Evolutionary conservation across 2,113 vertebrate species (phyloP), one percentile per base, ranked within the genome.

Genomic region (Aix galericulata): DNA sequence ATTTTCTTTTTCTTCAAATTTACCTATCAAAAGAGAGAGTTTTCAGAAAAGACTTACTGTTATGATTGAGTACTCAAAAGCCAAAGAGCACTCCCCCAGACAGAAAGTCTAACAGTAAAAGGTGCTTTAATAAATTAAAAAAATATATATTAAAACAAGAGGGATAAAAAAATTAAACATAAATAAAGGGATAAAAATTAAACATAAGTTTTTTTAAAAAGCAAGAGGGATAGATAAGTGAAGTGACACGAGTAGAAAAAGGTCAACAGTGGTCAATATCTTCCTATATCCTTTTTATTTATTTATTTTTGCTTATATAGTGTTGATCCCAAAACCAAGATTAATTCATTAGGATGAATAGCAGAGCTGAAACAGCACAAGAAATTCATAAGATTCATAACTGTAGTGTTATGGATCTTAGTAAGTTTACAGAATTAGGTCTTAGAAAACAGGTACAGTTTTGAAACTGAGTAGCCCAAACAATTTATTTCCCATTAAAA

Each of bases 1-100:
- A 95, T 98, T 98, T 96, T 99, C 98, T 92, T 98, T 98, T 79
- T 99, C 99, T 97, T 99, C 99, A 96, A 99, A 99, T 92, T 99
- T 99, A 97, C 99, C 99, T 99, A 40, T 42, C 36, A 64, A 52
- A 77, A 93, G 26, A 67, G n/a, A 53, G 14, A 2, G 17, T 42
- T 87, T 79, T 74, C 78, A 87, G 79, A 4, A 62, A 52, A 73
- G 53, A 21, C 52, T 86, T 90, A n/a, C 62, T 67, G 1, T 60
- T 60, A 56, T 9, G 20, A 76, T 10, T 15, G 46, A 56, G 10
- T 21, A 29, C 40, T 63, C 38, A 71, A 53, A 74, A 91, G 18
- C n/a, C 60, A 82, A 59, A 64, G n/a, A 71, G 42, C 17, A 34
- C 21, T 32, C 15, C 32, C 23, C 3, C 63, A 78, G 9, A 20